Evolutionary conservation across 2,113 vertebrate species (phyloP).

Genomic region (Okapia johnstoni): DNA sequence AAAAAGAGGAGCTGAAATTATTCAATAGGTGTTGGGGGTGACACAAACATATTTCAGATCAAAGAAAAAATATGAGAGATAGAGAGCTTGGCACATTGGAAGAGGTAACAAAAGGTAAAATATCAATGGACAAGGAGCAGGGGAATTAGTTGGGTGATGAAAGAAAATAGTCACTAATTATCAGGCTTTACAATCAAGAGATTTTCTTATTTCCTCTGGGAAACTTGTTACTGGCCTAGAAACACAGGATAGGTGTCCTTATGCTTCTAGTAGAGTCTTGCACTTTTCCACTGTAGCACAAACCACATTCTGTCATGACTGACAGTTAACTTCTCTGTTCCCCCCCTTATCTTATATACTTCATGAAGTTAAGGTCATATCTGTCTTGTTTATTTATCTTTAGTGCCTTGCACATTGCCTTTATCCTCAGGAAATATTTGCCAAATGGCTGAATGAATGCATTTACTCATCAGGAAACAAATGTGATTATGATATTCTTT

Average conservation of each 20-base stretch:
- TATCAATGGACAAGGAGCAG: background rate
- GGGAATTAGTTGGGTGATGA: background rate
- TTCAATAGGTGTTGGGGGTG: no score
- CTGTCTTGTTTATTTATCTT: background rate
- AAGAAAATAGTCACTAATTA: background rate
- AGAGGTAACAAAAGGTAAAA: background rate
- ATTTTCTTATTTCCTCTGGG: background rate
- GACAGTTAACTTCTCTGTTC: background rate
- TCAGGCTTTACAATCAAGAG: background rate
- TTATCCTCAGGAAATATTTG: background rate
- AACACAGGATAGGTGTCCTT: background rate
- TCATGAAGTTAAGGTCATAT: background rate
- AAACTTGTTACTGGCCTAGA: background rate
- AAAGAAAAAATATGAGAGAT: background rate
- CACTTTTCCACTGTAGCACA: background rate
- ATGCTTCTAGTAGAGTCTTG: background rate
- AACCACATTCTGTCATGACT: background rate
- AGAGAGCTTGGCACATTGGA: background rate
- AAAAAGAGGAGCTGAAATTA: background rate
- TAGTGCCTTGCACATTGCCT: background rate
- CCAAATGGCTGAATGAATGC: background rate
- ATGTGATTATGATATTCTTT: background rate
- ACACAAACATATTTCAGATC: background rate
- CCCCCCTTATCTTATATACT: background rate
- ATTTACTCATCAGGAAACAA: background rate